Evolutionary conservation across 1,140 invertebrate genomes (phyloP).

Genomic region (Sinella curviseta): DNA sequence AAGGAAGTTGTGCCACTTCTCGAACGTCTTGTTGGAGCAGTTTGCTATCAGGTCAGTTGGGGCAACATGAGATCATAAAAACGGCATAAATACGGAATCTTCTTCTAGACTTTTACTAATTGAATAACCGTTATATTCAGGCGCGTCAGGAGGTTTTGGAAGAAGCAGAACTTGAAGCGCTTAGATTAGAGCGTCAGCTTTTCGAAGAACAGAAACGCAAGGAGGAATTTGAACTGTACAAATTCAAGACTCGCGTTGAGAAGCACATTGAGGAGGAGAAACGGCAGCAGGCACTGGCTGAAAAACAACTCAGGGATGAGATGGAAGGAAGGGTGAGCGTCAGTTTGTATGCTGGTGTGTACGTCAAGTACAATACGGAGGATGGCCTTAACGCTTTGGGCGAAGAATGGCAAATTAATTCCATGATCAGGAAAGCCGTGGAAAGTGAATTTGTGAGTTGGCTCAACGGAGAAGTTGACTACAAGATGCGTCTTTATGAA

Average conservation of each 20-base stretch:
- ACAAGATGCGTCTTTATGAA: not conserved
- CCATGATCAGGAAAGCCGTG: not conserved
- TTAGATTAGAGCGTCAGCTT: not conserved
- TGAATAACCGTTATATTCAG: not conserved
- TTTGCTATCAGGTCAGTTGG: not conserved
- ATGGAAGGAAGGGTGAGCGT: not conserved
- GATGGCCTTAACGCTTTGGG: not conserved
- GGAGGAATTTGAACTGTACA: not conserved
- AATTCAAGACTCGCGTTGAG: not conserved
- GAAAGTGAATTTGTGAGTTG: not conserved
- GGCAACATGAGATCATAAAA: not conserved
- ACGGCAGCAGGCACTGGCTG: not conserved
- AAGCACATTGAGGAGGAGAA: not conserved
- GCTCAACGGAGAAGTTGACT: not conserved
- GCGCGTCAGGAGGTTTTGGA: not conserved
- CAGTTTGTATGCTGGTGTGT: not conserved
- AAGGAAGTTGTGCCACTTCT: not conserved
- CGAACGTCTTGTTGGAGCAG: conserved; percentile 12
- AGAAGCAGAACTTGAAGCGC: not conserved
- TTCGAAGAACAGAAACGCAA: not conserved
- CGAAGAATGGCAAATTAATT: not conserved
- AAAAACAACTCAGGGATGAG: not conserved
- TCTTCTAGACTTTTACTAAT: not conserved
- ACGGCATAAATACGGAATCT: not conserved
- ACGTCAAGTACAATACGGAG: not conserved